Evolutionary conservation across 2,113 vertebrate genomes (phyloP).

Genomic region (Salminus brasiliensis): DNA sequence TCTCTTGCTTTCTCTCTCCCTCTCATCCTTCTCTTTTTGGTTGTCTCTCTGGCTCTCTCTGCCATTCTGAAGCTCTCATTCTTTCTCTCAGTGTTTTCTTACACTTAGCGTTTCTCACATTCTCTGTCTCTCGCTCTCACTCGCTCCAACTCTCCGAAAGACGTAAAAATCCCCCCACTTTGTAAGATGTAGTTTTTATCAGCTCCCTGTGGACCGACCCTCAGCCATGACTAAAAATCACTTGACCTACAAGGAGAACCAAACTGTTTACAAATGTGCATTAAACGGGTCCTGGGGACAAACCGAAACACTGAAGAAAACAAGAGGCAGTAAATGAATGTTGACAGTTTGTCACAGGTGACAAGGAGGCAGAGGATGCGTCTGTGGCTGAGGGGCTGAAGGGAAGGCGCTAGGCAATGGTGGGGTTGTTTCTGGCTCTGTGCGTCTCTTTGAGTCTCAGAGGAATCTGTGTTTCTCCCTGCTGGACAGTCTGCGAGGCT

Average conservation of each 20-base stretch:
- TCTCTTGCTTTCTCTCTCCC: not conserved
- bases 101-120: no score
- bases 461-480: not conserved
- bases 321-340: slow-evolving; percentile 8
- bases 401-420: not conserved
- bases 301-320: slow-evolving; percentile 10
- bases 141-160: no score
- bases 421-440: not conserved
- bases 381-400: slow-evolving; percentile 6
- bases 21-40: no score
- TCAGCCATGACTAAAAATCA: slow-evolving; percentile 6
- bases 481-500: slow-evolving; percentile 8
- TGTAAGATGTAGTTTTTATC: slow-evolving; percentile 9
- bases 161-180: not conserved
- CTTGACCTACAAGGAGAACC: slow-evolving; percentile 14
- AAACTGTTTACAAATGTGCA: slow-evolving; percentile 15
- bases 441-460: not conserved
- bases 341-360: slow-evolving; percentile 40
- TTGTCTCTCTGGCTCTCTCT: no score
- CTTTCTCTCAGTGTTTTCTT: no score
- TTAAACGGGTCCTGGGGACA: slow-evolving; percentile 26
- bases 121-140: no score
- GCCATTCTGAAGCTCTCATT: no score
- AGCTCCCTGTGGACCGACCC: not conserved
- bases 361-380: not conserved